Percentiles rank a stretch among this genome's conserved stretches.
These are phyloP conservation scores for Cantharis lateralis DNA, from an alignment of 2,888 invertebrate species.

Conservation along the genomic window DNA sequence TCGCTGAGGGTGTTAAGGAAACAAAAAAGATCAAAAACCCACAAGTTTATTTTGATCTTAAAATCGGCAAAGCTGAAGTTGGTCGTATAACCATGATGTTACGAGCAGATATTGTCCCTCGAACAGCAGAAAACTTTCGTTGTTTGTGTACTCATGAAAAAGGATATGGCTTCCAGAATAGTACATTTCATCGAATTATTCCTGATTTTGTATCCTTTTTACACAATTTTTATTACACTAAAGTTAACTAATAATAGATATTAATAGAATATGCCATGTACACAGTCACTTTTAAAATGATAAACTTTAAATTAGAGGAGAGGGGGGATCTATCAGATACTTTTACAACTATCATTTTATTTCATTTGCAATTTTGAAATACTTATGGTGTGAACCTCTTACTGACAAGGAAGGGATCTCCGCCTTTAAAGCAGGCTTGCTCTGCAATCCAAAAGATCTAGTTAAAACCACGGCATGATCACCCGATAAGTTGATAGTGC, in stretches of 20 bases:
- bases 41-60: slow-evolving; percentile 95
- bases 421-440: no score
- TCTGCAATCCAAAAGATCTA: no score
- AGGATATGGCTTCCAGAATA: slow-evolving; percentile 94
- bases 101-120: slow-evolving; percentile 90
- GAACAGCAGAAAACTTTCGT: slow-evolving; percentile 92
- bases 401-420: no score
- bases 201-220: slow-evolving; percentile 95
- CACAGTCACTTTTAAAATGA: no score
- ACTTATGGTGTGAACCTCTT: no score
- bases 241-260: neutral
- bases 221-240: slow-evolving; percentile 27
- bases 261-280: neutral
- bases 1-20: slow-evolving; percentile 32
- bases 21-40: slow-evolving; percentile 70
- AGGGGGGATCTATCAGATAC: no score
- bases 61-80: slow-evolving; percentile 83
- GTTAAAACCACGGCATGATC: no score
- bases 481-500: no score
- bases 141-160: slow-evolving; percentile 95
- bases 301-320: no score
- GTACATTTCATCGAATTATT: slow-evolving; percentile 90
- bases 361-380: no score
- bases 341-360: no score
- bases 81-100: slow-evolving; percentile 93